Evolutionary conservation across 2,797 vertebrate species (phyloP).

Genomic region (Microhierax caerulescens): DNA sequence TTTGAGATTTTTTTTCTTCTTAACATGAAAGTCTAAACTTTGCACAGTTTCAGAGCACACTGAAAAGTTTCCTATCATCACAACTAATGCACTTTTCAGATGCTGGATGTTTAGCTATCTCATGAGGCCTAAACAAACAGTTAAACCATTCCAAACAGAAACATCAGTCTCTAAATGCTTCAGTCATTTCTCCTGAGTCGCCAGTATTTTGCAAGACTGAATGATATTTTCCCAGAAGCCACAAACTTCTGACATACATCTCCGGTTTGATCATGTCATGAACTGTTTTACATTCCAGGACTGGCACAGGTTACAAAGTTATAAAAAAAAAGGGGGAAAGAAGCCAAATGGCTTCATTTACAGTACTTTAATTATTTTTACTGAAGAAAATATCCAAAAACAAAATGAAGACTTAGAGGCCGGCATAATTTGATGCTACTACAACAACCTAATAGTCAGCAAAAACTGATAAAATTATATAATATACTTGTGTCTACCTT

Average conservation of each 20-base stretch:
- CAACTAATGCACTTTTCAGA: not conserved
- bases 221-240: not conserved
- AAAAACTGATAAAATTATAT: not conserved
- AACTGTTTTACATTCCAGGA: not conserved
- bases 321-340: not conserved
- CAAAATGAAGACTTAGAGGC: not conserved
- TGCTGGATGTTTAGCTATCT: not conserved
- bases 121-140: not conserved
- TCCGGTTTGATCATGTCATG: not conserved
- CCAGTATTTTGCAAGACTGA: not conserved
- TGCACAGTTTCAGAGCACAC: not conserved
- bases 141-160: not conserved
- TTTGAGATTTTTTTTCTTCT: not conserved
- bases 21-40: not conserved
- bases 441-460: not conserved
- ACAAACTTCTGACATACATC: not conserved
- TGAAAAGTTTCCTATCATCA: not conserved
- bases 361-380: not conserved
- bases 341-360: not conserved
- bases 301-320: not conserved
- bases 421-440: not conserved
- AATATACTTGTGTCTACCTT: not conserved
- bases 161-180: not conserved
- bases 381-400: not conserved
- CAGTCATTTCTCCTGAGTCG: not conserved